Evolutionary conservation across 1,140 invertebrate species (phyloP).

Genomic region (Nylanderia fulva): DNA sequence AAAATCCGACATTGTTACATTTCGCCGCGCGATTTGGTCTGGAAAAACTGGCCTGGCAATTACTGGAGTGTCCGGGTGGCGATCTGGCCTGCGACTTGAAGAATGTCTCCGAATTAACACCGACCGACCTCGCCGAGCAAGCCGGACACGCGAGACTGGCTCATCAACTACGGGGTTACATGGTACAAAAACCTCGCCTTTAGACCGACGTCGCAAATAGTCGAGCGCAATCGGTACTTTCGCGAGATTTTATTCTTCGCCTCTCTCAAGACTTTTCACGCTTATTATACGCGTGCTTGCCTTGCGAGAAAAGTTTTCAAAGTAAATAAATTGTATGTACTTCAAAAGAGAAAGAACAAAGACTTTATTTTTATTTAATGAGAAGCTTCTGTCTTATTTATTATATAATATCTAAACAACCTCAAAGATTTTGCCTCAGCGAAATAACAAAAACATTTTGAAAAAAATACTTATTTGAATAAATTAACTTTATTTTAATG

Average conservation of each 20-base stretch:
- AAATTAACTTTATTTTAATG: conserved; percentile 14
- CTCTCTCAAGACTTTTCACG: conserved; percentile 17
- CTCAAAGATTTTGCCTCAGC: not conserved
- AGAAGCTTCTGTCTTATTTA: not conserved
- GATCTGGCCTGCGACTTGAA: conserved; percentile 91
- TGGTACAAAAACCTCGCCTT: conserved; percentile 86
- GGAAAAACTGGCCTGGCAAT: conserved; percentile 92
- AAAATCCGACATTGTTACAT: conserved; percentile 95
- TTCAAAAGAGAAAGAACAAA: not conserved
- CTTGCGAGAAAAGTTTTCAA: not conserved
- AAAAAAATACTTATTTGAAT: not conserved
- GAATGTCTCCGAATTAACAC: conserved; percentile 92
- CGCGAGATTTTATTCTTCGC: conserved; percentile 62
- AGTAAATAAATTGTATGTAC: not conserved
- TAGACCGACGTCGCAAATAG: conserved; percentile 68
- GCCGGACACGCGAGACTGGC: conserved; percentile 90
- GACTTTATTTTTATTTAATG: conserved; percentile 1
- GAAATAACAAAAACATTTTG: not conserved
- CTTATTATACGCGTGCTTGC: not conserved
- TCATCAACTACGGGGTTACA: conserved; percentile 91
- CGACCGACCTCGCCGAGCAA: conserved; percentile 92
- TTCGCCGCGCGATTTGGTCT: conserved; percentile 95
- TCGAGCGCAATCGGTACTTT: conserved; percentile 63
- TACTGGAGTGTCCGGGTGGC: conserved; percentile 94
- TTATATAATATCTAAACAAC: not conserved